A percentile compares a stretch with the other conserved stretches of the same genome.
phyloP scores from a whole-genome alignment of 2,113 vertebrate species.

The Dicrurus megarhynchus region DNA sequence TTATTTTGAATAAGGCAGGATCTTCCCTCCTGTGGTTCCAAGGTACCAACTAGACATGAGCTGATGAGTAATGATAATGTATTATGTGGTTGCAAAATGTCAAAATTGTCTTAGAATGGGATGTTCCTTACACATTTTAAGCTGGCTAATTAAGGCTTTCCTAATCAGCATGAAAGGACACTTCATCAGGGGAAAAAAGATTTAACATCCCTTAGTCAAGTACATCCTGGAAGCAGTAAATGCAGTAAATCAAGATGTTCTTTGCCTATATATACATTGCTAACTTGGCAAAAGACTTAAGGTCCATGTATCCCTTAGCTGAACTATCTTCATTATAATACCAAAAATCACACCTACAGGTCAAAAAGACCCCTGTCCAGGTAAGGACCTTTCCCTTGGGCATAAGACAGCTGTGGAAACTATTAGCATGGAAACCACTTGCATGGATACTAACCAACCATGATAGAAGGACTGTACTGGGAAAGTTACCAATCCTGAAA shows the following conservation, averaged over 20 bases:
- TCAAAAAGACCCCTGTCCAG: not conserved
- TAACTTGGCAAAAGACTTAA: not conserved
- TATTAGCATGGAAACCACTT: not conserved
- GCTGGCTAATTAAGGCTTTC: not conserved
- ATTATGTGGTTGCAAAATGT: not conserved
- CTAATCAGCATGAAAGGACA: not conserved
- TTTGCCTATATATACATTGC: not conserved
- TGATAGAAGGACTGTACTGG: not conserved
- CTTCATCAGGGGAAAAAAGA: not conserved
- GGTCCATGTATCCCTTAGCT: too few species aligned
- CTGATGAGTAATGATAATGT: not conserved
- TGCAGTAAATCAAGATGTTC: not conserved
- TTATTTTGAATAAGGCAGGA: not conserved
- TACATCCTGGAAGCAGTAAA: not conserved
- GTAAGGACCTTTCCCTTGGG: not conserved
- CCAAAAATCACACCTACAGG: not conserved
- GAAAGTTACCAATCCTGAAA: not conserved
- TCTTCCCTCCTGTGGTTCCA: not conserved
- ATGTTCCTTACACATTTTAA: not conserved
- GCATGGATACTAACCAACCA: not conserved
- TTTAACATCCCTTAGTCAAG: not conserved
- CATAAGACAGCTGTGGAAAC: not conserved
- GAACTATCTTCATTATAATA: not conserved
- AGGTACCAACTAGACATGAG: fast-evolving
- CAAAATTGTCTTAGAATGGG: not conserved